Evolutionary conservation across 2,113 vertebrate genomes (phyloP).

Genomic region (Clupea harengus): DNA sequence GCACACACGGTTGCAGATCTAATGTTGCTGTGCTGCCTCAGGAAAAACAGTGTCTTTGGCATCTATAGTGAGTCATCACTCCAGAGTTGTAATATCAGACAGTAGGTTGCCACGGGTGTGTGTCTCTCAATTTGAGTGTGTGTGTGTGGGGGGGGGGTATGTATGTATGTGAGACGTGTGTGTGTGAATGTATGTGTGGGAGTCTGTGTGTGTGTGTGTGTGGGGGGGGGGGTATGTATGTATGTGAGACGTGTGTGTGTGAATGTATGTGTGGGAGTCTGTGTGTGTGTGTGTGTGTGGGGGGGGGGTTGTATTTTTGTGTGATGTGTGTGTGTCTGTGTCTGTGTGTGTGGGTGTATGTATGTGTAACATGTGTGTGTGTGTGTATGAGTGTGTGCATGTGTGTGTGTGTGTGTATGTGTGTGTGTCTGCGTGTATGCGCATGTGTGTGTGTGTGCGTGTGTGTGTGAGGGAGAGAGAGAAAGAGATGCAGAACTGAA

Average conservation of each 20-base stretch:
- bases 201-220: too few relatives aligned
- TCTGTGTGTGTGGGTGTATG: not conserved
- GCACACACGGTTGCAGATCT: not conserved
- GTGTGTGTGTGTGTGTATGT: not conserved
- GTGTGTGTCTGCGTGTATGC: not conserved
- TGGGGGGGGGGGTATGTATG: too few relatives aligned
- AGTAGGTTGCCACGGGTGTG: not conserved
- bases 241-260: too few relatives aligned
- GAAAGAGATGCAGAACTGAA: not conserved
- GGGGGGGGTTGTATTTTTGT: not conserved
- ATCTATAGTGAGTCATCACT: conserved; percentile 4
- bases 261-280: too few relatives aligned
- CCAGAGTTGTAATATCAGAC: not conserved
- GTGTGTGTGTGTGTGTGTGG: not conserved
- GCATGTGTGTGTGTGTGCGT: not conserved
- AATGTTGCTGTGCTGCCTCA: not conserved
- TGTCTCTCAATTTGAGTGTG: not conserved
- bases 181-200: too few relatives aligned
- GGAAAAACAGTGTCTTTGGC: not conserved
- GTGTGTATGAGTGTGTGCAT: too few relatives aligned
- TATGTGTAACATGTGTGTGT: too few relatives aligned
- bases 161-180: not conserved
- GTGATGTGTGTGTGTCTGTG: not conserved
- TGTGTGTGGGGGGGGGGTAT: not conserved
- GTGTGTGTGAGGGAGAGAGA: not conserved